Evolutionary conservation across 2,888 invertebrate species (phyloP).

Genomic region (Phyllotreta striolata): DNA sequence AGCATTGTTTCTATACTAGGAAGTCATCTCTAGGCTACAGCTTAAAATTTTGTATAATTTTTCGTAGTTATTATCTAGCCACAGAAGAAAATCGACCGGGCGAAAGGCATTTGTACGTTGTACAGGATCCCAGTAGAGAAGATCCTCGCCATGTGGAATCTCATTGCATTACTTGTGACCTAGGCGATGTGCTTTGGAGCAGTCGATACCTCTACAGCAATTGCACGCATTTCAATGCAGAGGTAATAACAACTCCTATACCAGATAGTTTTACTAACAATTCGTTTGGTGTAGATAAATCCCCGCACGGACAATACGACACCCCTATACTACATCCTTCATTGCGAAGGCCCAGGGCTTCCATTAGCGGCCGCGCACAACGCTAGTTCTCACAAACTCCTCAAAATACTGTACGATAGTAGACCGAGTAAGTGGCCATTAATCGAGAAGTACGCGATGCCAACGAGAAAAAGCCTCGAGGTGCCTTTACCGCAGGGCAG

Average conservation of each 20-base stretch:
- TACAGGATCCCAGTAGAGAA: slow-evolving; percentile 78
- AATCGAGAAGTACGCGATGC: slow-evolving; percentile 81
- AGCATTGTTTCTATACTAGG: neutral
- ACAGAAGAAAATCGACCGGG: slow-evolving; percentile 85
- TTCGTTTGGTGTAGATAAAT: slow-evolving; percentile 52
- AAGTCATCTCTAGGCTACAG: neutral
- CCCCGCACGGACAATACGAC: slow-evolving; percentile 52
- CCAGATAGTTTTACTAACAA: slow-evolving; percentile 2
- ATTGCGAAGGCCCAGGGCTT: slow-evolving; percentile 92
- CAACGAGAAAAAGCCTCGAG: slow-evolving; percentile 82
- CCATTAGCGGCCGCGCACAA: slow-evolving; percentile 84
- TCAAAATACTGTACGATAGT: slow-evolving; percentile 80
- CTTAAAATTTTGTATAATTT: neutral
- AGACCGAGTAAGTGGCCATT: slow-evolving; percentile 66
- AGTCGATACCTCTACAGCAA: slow-evolving; percentile 83
- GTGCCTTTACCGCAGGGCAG: slow-evolving; percentile 86
- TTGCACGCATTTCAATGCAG: slow-evolving; percentile 86
- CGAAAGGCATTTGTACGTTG: slow-evolving; percentile 87
- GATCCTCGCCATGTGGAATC: slow-evolving; percentile 75
- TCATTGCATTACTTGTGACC: slow-evolving; percentile 87
- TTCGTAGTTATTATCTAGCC: slow-evolving; percentile 65
- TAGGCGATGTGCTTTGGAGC: slow-evolving; percentile 77
- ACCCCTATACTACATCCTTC: slow-evolving; percentile 73
- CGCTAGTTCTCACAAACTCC: slow-evolving; percentile 77
- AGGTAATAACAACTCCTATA: slow-evolving; percentile 64